phyloP scores from a whole-genome alignment of 2,113 vertebrate species.

The Procavia capensis region DNA sequence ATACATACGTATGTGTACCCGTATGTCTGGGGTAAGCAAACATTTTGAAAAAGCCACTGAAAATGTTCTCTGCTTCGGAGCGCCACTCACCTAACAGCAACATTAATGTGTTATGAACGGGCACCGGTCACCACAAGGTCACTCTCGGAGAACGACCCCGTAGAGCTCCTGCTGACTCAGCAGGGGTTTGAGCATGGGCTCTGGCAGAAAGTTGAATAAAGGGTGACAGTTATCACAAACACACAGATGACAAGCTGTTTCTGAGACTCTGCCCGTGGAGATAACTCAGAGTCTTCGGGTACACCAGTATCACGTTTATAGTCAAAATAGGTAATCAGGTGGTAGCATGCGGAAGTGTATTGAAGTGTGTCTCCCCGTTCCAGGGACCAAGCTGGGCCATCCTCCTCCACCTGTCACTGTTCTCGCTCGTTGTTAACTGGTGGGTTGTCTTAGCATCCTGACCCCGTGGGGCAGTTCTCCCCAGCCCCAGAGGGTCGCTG shows the following conservation, averaged over 20 bases:
- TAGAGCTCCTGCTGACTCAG: conserved; percentile 39
- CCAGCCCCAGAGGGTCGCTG: too few species aligned
- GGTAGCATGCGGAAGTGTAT: not conserved
- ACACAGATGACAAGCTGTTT: not conserved
- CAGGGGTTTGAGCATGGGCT: not conserved
- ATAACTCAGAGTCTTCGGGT: not conserved
- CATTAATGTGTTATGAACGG: not conserved
- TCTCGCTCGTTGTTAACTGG: not conserved
- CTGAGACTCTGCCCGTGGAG: not conserved
- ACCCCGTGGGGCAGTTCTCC: too few species aligned
- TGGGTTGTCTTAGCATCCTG: too few species aligned
- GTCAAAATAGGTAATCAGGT: not conserved
- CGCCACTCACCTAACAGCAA: not conserved
- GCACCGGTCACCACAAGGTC: not conserved
- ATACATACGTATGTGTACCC: not conserved
- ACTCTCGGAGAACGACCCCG: not conserved
- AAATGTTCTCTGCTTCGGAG: conserved; percentile 15
- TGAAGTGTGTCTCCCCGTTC: not conserved
- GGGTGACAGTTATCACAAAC: not conserved
- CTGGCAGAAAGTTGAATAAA: not conserved
- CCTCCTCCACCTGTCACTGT: not conserved
- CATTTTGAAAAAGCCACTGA: conserved; percentile 32
- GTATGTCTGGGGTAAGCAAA: conserved; percentile 18
- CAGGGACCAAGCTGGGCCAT: not conserved
- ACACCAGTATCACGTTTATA: not conserved